phyloP scores from a whole-genome alignment of 2,797 vertebrate genomes.

The Morelia viridis region DNA sequence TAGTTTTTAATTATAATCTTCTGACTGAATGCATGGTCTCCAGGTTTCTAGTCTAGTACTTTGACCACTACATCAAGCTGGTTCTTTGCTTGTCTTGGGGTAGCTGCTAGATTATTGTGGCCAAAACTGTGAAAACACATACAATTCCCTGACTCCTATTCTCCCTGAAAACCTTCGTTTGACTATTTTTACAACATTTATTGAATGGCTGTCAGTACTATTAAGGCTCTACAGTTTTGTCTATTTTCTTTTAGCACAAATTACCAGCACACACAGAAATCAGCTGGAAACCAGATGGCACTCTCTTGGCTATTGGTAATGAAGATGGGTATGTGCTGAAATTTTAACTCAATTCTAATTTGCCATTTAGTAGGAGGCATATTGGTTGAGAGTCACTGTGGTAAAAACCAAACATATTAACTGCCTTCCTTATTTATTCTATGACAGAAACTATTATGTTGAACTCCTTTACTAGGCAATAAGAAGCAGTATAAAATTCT shows the following conservation, averaged over 20 bases:
- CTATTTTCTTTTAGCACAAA: constrained; percentile 83
- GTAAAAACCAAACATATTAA: constrained; percentile 12
- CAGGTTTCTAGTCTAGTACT: not conserved
- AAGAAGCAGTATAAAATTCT: not conserved
- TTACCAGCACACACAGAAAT: constrained; percentile 90
- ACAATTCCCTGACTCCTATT: not conserved
- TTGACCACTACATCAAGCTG: not conserved
- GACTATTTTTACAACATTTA: constrained; percentile 1
- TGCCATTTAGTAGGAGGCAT: not conserved
- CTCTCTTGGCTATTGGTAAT: constrained; percentile 90
- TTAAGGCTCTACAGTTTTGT: constrained; percentile 12
- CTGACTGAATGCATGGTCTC: not conserved
- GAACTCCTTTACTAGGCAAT: not conserved
- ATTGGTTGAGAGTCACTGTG: not conserved
- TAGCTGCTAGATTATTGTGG: not conserved
- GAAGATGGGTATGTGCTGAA: constrained; percentile 90
- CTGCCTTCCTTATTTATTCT: not conserved
- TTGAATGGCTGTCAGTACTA: not conserved
- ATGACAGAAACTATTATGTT: not conserved
- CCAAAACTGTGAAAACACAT: not conserved
- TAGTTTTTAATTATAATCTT: not conserved
- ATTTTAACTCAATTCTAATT: not conserved
- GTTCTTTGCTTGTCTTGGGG: not conserved
- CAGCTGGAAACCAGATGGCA: constrained; percentile 94
- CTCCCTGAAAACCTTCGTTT: not conserved